Evolutionary conservation across 2,797 vertebrate genomes (phyloP).

Genomic region (Urocyon cinereoargenteus): DNA sequence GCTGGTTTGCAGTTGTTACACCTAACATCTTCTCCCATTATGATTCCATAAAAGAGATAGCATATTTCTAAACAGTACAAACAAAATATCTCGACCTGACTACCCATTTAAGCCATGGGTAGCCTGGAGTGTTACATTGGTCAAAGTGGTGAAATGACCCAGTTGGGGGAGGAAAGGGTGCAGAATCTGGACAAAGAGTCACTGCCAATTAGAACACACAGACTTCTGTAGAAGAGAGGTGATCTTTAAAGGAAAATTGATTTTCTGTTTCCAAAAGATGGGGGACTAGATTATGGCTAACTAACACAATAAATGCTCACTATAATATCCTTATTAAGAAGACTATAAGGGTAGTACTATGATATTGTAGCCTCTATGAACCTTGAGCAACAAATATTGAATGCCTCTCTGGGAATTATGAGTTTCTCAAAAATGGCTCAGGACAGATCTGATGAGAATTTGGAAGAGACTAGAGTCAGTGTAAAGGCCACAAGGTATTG

Average conservation of each 20-base stretch:
- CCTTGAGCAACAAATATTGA: not conserved
- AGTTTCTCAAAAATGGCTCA: not conserved
- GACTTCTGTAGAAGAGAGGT: not conserved
- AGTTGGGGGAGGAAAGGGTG: not conserved
- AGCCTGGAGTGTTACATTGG: not conserved
- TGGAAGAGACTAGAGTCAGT: not conserved
- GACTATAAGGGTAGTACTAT: not conserved
- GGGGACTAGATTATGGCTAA: not conserved
- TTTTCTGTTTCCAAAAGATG: not conserved
- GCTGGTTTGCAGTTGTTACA: not conserved
- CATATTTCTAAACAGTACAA: not conserved
- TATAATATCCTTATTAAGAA: not conserved
- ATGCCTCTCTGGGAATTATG: not conserved
- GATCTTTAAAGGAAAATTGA: not conserved
- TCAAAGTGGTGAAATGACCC: not conserved
- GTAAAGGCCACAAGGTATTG: not conserved
- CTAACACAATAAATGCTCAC: not conserved
- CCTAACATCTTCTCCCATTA: not conserved
- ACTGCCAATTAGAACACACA: not conserved
- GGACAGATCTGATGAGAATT: not conserved
- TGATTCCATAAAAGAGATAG: not conserved
- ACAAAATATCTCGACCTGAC: not conserved
- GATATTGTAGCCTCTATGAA: not conserved
- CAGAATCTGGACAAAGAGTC: not conserved
- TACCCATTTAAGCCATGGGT: not conserved